These are phyloP conservation scores for Copidosoma aretas DNA, from an alignment of 2,888 invertebrate genomes.

Conservation along the genomic window DNA sequence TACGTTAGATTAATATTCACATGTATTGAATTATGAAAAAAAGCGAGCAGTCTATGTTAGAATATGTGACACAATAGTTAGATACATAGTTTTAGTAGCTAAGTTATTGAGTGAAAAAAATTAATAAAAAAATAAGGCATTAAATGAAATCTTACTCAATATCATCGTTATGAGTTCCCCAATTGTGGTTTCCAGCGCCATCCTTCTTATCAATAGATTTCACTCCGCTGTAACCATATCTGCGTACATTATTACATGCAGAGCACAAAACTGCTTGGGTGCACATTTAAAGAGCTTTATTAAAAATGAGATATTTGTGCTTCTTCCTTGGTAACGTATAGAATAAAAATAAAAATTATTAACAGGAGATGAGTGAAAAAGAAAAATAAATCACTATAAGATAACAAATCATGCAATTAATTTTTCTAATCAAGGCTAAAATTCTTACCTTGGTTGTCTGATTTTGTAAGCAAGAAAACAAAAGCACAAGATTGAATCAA, in stretches of 20 bases:
- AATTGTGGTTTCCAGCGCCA: slow-evolving; percentile 93
- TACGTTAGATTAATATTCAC: slow-evolving; percentile 3
- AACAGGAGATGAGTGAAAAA: too few species aligned
- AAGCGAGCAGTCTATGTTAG: background rate
- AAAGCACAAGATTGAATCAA: slow-evolving; percentile 16
- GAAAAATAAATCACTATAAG: too few species aligned
- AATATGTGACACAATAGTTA: too few species aligned
- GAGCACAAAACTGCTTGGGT: slow-evolving; percentile 3
- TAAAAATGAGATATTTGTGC: slow-evolving; percentile 6
- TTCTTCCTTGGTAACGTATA: slow-evolving; percentile 24
- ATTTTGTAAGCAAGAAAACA: slow-evolving; percentile 46
- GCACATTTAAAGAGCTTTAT: slow-evolving; percentile 2
- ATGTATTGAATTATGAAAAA: background rate
- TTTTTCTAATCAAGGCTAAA: slow-evolving; percentile 37
- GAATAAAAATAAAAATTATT: slow-evolving; percentile 16
- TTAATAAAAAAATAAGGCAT: slow-evolving; percentile 28
- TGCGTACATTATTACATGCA: slow-evolving; percentile 59
- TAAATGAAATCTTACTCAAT: slow-evolving; percentile 70
- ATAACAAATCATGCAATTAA: slow-evolving; percentile 22
- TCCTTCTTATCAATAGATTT: slow-evolving; percentile 94
- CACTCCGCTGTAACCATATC: slow-evolving; percentile 75
- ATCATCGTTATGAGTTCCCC: slow-evolving; percentile 93
- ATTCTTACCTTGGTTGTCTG: slow-evolving; percentile 56
- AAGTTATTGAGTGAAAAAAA: background rate
- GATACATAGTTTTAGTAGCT: too few species aligned